Evolutionary conservation across 2,888 invertebrate species (phyloP).

Genomic region (Periphyllus acericola): DNA sequence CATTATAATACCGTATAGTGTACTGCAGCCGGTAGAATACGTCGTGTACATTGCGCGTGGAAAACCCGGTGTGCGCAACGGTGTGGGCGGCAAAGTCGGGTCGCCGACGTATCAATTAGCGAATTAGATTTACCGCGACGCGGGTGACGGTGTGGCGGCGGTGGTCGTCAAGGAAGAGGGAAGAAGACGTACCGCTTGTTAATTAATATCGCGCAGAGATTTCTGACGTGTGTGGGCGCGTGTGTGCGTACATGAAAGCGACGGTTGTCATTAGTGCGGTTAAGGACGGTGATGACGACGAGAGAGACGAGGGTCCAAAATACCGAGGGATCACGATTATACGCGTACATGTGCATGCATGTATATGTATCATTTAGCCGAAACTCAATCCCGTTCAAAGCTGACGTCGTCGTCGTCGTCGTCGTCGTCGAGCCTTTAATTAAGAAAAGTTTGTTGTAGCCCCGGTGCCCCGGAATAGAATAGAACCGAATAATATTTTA

Average conservation of each 20-base stretch:
- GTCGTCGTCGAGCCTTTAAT: slow-evolving; percentile 34
- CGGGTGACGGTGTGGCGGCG: slow-evolving; percentile 9
- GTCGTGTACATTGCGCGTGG: neutral
- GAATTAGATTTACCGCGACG: slow-evolving; percentile 50
- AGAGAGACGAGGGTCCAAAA: slow-evolving; percentile 49
- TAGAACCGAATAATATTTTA: slow-evolving; percentile 22
- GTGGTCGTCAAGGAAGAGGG: neutral
- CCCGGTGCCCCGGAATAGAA: neutral
- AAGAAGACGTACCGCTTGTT: slow-evolving; percentile 44
- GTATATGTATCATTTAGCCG: slow-evolving; percentile 5
- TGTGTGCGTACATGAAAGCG: slow-evolving; percentile 26
- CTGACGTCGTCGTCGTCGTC: slow-evolving; percentile 12
- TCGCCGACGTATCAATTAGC: slow-evolving; percentile 57
- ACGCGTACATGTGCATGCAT: neutral
- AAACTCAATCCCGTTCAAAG: slow-evolving; percentile 57
- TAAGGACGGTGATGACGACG: slow-evolving; percentile 31
- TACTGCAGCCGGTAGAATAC: too few species aligned
- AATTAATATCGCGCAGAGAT: slow-evolving; percentile 57
- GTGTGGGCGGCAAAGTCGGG: slow-evolving; percentile 16
- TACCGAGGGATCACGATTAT: slow-evolving; percentile 51
- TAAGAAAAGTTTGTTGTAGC: slow-evolving; percentile 34
- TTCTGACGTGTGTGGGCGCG: neutral
- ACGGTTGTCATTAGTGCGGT: slow-evolving; percentile 51
- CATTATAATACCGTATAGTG: too few species aligned
- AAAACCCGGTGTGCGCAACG: neutral